phyloP scores from a whole-genome alignment of 2,797 vertebrate genomes.

The Anabacerthia variegaticeps region DNA sequence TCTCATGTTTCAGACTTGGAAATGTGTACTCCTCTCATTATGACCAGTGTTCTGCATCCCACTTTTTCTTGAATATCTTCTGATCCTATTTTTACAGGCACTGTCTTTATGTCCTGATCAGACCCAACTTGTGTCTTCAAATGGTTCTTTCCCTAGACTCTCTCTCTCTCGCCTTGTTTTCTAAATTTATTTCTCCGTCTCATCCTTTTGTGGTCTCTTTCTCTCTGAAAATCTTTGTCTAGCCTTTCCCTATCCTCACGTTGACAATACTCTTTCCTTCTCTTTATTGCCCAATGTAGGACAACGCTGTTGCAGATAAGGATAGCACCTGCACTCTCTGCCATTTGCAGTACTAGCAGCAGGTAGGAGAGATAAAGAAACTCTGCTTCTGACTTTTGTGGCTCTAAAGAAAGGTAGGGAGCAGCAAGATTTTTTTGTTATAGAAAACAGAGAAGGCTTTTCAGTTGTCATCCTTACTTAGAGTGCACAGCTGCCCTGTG shows the following conservation, averaged over 20 bases:
- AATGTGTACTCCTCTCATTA: background rate
- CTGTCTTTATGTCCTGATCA: background rate
- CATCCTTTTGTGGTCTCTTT: background rate
- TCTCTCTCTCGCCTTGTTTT: background rate
- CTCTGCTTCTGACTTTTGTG: background rate
- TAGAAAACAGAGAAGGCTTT: background rate
- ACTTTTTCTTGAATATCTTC: background rate
- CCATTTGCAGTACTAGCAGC: slow-evolving; percentile 12
- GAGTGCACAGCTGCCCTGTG: background rate
- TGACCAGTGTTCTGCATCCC: background rate
- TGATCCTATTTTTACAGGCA: background rate
- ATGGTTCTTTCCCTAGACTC: background rate
- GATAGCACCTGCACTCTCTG: background rate
- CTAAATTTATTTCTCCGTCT: background rate
- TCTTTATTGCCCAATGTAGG: background rate
- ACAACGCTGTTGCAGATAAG: background rate
- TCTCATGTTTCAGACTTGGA: background rate
- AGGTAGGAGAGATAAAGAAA: slow-evolving; percentile 30
- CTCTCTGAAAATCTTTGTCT: background rate
- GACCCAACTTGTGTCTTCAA: background rate
- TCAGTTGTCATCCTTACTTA: background rate
- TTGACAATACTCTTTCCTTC: background rate
- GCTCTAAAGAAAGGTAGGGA: background rate
- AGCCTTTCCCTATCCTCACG: background rate
- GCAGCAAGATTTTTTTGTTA: slow-evolving; percentile 1